These are phyloP conservation scores for Propithecus deckenii DNA, from an alignment of 2,797 vertebrate genomes.

Conservation along the genomic window DNA sequence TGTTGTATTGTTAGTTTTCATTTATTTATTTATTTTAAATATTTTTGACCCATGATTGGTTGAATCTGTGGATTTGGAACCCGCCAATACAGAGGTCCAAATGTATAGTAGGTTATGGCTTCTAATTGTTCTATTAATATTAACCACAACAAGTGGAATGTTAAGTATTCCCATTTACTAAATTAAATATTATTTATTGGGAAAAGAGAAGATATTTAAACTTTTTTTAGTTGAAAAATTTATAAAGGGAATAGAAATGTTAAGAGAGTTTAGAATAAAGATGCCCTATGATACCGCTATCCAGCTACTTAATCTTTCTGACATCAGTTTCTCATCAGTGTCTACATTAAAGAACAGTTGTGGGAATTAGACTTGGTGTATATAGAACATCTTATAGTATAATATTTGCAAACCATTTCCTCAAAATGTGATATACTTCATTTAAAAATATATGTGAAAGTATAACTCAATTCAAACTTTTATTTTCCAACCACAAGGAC, in stretches of 20 bases:
- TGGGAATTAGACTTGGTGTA: neutral
- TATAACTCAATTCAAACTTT: neutral
- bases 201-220: neutral
- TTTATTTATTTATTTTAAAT: neutral
- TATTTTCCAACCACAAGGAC: neutral
- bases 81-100: neutral
- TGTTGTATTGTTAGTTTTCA: neutral
- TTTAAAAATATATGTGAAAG: conserved; percentile 5
- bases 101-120: neutral
- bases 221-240: neutral
- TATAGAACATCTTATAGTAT: neutral
- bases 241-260: neutral
- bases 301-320: conserved; percentile 25
- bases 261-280: conserved; percentile 26
- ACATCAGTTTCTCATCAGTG: neutral
- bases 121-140: conserved; percentile 2
- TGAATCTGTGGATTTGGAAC: neutral
- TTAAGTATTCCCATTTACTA: neutral
- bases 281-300: neutral
- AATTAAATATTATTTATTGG: neutral
- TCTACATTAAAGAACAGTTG: neutral
- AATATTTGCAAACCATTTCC: neutral
- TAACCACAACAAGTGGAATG: neutral
- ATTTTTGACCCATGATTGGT: neutral
- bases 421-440: neutral